These are phyloP conservation scores for Gracilinanus agilis DNA, from an alignment of 2,113 vertebrate species.

Conservation along the genomic window DNA sequence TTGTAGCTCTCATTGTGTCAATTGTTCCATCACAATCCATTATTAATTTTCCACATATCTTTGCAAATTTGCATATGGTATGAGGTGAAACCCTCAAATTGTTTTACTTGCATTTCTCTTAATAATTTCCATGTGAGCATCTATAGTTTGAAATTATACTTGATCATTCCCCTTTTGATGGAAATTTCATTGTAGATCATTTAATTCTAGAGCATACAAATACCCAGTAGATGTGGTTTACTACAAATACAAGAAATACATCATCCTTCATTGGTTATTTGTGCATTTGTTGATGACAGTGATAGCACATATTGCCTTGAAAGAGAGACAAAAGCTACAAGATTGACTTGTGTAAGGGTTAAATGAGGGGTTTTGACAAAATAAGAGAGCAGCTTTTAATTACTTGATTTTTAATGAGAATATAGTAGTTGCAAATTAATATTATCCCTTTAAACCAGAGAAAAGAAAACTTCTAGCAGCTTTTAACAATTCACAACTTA, in stretches of 20 bases:
- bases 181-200: constrained; percentile 26
- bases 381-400: no score
- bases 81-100: background rate
- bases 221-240: constrained; percentile 24
- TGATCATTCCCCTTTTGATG: constrained; percentile 25
- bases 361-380: no score
- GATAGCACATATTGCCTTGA: constrained; percentile 4
- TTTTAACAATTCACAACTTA: no score
- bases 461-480: no score
- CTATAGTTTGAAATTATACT: background rate
- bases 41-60: background rate
- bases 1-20: background rate
- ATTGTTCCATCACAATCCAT: background rate
- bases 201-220: constrained; percentile 18
- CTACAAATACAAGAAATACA: constrained; percentile 59
- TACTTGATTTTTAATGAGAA: no score
- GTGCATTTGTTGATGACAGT: background rate
- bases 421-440: no score
- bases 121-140: background rate
- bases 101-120: background rate
- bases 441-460: no score
- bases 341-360: constrained; percentile 65
- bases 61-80: background rate
- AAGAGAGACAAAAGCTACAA: constrained; percentile 50
- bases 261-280: constrained; percentile 62